Conservation (phyloP, 2,113 vertebrate genomes). For the Chaenogobius annularis region DNA sequence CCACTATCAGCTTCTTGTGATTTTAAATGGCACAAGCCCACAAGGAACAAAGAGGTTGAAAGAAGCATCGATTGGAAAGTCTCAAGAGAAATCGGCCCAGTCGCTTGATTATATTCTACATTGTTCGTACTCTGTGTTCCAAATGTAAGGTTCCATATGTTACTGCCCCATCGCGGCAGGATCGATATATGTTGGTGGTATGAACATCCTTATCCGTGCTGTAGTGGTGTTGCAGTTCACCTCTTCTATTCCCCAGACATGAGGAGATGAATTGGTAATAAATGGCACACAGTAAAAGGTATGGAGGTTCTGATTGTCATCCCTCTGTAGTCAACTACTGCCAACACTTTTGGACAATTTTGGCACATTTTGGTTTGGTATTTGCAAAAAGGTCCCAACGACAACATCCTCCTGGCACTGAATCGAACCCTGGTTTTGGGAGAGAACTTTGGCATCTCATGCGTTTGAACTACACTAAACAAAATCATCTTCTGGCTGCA, state of each 20-base stretch:
- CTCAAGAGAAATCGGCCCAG: constrained; percentile 25
- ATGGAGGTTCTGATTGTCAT: not conserved
- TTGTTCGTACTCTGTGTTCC: not conserved
- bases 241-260: not conserved
- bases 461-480: no score
- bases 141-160: not conserved
- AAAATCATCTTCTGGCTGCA: no score
- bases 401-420: no score
- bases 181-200: not conserved
- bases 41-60: not conserved
- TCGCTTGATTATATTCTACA: not conserved
- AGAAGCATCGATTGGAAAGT: constrained; percentile 26
- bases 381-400: no score
- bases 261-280: not conserved
- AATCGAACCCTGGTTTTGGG: no score
- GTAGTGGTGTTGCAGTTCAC: not conserved
- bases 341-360: no score
- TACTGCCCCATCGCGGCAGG: constrained; percentile 1
- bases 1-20: constrained; percentile 20
- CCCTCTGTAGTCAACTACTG: no score
- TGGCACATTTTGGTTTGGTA: no score
- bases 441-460: no score
- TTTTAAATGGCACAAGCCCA: constrained; percentile 26
- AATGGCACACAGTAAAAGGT: not conserved
- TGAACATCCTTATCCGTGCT: not conserved